Evolutionary conservation across 64 coral and sea anemone genomes (phyloP), one percentile per base, ranked within the genome.

Genomic region (Cladopsammia gracilis): DNA sequence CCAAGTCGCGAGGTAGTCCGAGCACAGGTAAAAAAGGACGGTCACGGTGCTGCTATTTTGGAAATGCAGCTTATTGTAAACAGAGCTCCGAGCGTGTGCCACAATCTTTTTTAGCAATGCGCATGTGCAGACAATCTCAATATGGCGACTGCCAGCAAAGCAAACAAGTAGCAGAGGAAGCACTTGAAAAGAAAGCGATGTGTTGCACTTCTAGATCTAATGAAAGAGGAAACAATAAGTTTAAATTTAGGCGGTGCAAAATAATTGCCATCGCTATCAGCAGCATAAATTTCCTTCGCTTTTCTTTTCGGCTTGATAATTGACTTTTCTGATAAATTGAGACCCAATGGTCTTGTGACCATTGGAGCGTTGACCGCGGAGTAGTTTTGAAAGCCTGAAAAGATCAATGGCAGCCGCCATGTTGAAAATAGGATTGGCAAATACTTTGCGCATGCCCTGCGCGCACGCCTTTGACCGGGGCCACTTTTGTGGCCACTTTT

Each of bases 1-100:
- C 66, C 24, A 69, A 23, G 20, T 69, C 66, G 66, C n/a, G 66
- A 69, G 66, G 66, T 69, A 24, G 66, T 69, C 66, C 66, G 24
- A 25, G 66, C 66, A 69, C 66, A 22, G 66, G 24, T 69, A 69
- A 69, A 69, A 69, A 69, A 34, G 34, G 34, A 34, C 18, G 66
- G 66, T 4, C 10, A 69, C 22, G 20, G 66, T 5, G 20, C n/a
- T 23, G 25, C 7, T 15, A 23, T 69, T 69, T 69, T 69, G 66
- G 66, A 69, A 25, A 25, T 69, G 2, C 66, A 69, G 66, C 25
- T 5, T 6, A 69, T 5, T 69, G 24, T 69, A 69, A 69, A 69
- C 66, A 25, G 66, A 25, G 6, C 6, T 10, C 66, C 6, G 22
- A 69, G 66, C 20, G 34, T 24, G 66, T 69, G 66, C 66, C 66